Evolutionary conservation across 2,113 vertebrate genomes (phyloP), one percentile per base, ranked within the genome.

Genomic region (Poicephalus gulielmi): DNA sequence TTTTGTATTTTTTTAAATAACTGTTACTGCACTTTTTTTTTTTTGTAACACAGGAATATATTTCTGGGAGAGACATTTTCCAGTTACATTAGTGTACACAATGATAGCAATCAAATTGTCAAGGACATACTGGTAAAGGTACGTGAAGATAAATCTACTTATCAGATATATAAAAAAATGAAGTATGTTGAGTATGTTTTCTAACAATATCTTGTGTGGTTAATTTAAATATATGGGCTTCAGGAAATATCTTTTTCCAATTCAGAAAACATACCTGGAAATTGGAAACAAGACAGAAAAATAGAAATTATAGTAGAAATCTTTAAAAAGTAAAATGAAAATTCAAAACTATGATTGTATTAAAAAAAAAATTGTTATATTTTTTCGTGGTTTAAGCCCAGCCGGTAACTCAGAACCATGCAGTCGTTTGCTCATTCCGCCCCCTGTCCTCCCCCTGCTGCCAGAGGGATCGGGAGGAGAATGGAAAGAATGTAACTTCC

Each of bases 121-220:
- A 99, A 99, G 96, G 99, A 99, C 83, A 99, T 99, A 95, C 97
- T 99, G 44, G 99, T 99, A 75, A 99, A 99, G 99, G 99, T 99
- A 98, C 78, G 93, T 95, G 25, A 64, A 55, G 52, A 83, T 57
- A 75, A 68, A 39, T 90, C 15, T 46, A 59, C 30, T 75, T 85
- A 31, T n/a, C 63, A 16, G 14, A 43, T 64, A 15, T 35, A 12
- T 37, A 11, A 77, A 81, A 83, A 60, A n/a, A 8, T 1, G 27
- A 13, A 73, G 33, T 24, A 33, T 9, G 4, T 30, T 41, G 4
- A 67, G 10, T 59, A 5, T 69, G 10, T 68, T 92, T 95, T 94
- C 47, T 79, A 57, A 28, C 7, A 76, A 3, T 73, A 23, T 39
- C 13, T 68, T 46, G 1, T 66, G 11, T 55, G 10, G 46, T 91